Percentiles rank a stretch among this genome's conserved stretches.
Conservation (phyloP, 2,113 vertebrate genomes). For the Dasyurus viverrinus region DNA sequence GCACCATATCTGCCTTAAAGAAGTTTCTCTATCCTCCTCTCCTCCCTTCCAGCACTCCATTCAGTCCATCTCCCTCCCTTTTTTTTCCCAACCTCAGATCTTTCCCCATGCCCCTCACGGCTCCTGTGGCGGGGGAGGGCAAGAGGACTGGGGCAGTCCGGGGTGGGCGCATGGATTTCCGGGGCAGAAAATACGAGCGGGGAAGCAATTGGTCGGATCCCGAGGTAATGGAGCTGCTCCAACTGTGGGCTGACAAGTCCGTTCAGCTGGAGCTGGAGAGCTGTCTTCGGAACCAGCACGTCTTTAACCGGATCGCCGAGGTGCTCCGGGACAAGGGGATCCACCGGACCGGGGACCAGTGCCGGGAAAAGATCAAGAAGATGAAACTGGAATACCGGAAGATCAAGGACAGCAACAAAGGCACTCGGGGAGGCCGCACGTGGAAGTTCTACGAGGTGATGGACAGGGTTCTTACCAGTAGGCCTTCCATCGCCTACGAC, state of each 20-base stretch:
- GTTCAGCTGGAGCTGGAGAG: conserved; percentile 92
- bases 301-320: conserved; percentile 92
- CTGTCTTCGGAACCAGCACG: conserved; percentile 91
- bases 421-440: conserved; percentile 82
- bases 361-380: conserved; percentile 95
- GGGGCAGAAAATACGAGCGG: conserved; percentile 90
- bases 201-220: conserved; percentile 94
- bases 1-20: background rate
- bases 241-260: conserved; percentile 91
- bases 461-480: conserved; percentile 90
- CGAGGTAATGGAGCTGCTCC: conserved; percentile 92
- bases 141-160: background rate
- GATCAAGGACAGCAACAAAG: conserved; percentile 91
- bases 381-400: conserved; percentile 95
- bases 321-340: conserved; percentile 89
- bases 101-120: background rate
- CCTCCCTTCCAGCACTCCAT: background rate
- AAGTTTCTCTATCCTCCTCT: background rate
- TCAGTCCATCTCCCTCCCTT: background rate
- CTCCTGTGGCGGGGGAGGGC: background rate
- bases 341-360: conserved; percentile 90
- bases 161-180: conserved; percentile 87
- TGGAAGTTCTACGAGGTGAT: conserved; percentile 95
- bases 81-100: background rate
- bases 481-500: conserved; percentile 86